Evolutionary conservation across 2,888 invertebrate genomes (phyloP), one percentile per base, ranked within the genome.

Genomic region (Urechis unicinctus): DNA sequence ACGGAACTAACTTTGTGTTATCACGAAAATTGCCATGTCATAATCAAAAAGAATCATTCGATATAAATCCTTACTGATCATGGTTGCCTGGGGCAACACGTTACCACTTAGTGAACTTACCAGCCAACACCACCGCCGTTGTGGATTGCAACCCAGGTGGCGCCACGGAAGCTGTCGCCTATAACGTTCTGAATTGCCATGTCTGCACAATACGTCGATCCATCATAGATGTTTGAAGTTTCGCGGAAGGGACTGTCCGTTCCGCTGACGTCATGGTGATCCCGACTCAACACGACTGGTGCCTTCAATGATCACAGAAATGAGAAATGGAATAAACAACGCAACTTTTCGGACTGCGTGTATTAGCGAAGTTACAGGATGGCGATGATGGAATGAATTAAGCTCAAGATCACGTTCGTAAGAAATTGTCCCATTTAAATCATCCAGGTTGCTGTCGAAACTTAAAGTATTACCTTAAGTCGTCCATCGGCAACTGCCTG

Each of bases 241-340:
- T 84, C 84, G 28, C 84, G 68, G 73, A 79, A 84, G 1, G 84
- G 84, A 61, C 82, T 82, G 72, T 85, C 84, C 1, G 84, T 83
- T 21, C 84, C 84, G 58, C 82, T 82, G 26, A 85, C 84, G 68
- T 84, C 84, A 71, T 85, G 84, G 66, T 84, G 84, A 70, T 84
- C 84, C 9, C 84, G 69, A 59, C 83, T 83, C 28, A 84, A 72
- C 1, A 85, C 82, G n/a, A 84, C 78, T 4, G 83, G 82, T 2
- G 78, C 82, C 80, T 82, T 31, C 30, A 36, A 50, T 5, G 21
- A 48, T 4, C 13, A 25, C 9, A 36, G 36, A n/a, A 25, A 48
- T 13, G 24, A 48, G 13, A 25, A 17, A 45, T 45, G 45, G 17
- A 36, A 13, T 36, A 17, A 45, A 6, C 45, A 45, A 13, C 45